phyloP scores from a whole-genome alignment of 1,140 invertebrate species.

The Oryzaephilus surinamensis region DNA sequence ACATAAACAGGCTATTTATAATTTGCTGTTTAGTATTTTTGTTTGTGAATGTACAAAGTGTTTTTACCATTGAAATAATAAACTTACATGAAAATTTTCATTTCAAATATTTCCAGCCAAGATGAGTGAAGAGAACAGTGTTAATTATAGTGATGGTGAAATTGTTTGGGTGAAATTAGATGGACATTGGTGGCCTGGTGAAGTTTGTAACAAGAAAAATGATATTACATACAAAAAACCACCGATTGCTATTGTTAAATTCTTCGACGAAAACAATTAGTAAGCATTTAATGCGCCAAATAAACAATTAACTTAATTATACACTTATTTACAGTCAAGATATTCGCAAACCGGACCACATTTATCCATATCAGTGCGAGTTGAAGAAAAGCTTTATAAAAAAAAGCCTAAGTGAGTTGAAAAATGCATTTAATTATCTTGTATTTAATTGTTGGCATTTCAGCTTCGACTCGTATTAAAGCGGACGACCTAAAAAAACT shows the following conservation, averaged over 20 bases:
- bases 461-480: too few relatives aligned
- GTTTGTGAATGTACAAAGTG: not conserved
- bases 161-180: conserved; percentile 74
- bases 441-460: too few relatives aligned
- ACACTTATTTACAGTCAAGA: conserved; percentile 24
- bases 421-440: not conserved
- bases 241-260: conserved; percentile 66
- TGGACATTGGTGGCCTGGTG: conserved; percentile 67
- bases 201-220: conserved; percentile 52
- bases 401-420: conserved; percentile 62
- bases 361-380: conserved; percentile 64
- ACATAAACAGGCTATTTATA: not conserved
- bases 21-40: conserved; percentile 6
- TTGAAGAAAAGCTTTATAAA: conserved; percentile 69
- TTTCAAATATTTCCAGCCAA: conserved; percentile 17
- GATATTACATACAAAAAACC: conserved; percentile 50
- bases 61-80: not conserved
- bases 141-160: conserved; percentile 57
- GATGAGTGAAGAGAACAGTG: conserved; percentile 52
- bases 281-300: conserved; percentile 40
- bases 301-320: not conserved
- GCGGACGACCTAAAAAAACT: too few relatives aligned
- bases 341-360: too few relatives aligned
- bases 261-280: conserved; percentile 72
- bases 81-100: not conserved